Evolutionary conservation across 2,797 vertebrate species (phyloP), one percentile per base, ranked within the genome.

Genomic region (Sylvilagus floridanus): DNA sequence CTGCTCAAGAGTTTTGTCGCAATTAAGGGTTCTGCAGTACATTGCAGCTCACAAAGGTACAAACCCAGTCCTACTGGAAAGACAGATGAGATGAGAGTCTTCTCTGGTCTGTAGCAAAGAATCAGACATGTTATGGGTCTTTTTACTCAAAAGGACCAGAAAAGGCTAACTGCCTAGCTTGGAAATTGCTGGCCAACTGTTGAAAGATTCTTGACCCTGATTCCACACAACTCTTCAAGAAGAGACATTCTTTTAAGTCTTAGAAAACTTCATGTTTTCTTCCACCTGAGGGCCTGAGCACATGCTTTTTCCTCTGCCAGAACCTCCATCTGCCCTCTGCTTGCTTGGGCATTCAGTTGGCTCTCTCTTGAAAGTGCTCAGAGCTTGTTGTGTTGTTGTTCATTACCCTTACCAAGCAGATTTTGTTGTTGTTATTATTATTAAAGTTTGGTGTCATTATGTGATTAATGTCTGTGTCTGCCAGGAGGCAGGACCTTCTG

Each of bases 401-500:
- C 65, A 42, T 85, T 76, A 68, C 5, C 84, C 24, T 63, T 79
- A 86, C 10, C 21, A 76, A 32, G 7, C 14, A 3, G 60, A 9
- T 19, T 47, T n/a, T 62, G 32, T 62, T 24, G 32, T 22, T n/a
- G 68, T 71, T 35, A 91, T 88, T 52, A 2, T 47, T 84, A 16
- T 32, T 91, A 57, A 50, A 1, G 47, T 94, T 95, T 57, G 57
- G 12, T 54, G 24, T 42, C 85, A 68, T 79, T 83, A 88, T 93
- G 84, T 94, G 68, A 92, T 93, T 66, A 94, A 65, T 57, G 22
- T 37, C 3, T 73, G 19, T 72, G 4, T 54, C 30, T 81, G 11
- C 28, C 12, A 84, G 32, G 69, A 95, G 14, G 10, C 47, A 95
- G 26, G 26, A 35, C 32, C 32, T 91, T 96, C 71, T 92, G 19